Evolutionary conservation across 2,113 vertebrate species (phyloP), one percentile per base, ranked within the genome.

Genomic region (Dasypus novemcinctus): DNA sequence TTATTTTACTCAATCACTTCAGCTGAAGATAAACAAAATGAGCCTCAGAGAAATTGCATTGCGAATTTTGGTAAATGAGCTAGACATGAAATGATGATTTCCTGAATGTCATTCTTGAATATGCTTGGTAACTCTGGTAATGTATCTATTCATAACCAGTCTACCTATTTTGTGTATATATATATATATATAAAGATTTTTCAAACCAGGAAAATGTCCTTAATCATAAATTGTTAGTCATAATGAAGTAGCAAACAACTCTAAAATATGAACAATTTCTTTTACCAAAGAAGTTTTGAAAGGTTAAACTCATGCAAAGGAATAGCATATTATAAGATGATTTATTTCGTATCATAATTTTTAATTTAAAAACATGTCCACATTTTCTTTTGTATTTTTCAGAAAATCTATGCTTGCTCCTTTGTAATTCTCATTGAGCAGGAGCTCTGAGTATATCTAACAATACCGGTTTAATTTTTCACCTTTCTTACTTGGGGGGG

Each of bases 341-440:
- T 88, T 95, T 93, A 59, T 89, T 92, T 90, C 64, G 6, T 57
- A 66, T 52, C 33, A 83, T 64, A 93, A 27, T 52, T 83, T 78
- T 94, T 59, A 81, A 86, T 57, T 61, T 13, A 54, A 80, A 79
- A 87, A 63, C 5, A 68, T 0, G 41, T 82, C 49, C 17, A 20
- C 59, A n/a, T 79, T 89, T 94, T 68, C 15, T 33, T 72, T 36
- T 61, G 12, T 71, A 43, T 31, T 84, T 27, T 38, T 80, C 25
- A 76, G 85, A 90, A 64, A 57, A 36, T 72, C 20, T 43, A 36
- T 59, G 43, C 36, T 23, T 57, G 10, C 81, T 1, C 0, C 41
- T 80, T 75, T 81, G 25, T 66, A 84, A 25, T 84, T 90, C 11
- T 85, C 23, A 68, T 74, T 81, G 49, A 79, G 76, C 4, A 71